Evolutionary conservation across 2,797 vertebrate species (phyloP).

Genomic region (Paratrypauchen microcephalus): DNA sequence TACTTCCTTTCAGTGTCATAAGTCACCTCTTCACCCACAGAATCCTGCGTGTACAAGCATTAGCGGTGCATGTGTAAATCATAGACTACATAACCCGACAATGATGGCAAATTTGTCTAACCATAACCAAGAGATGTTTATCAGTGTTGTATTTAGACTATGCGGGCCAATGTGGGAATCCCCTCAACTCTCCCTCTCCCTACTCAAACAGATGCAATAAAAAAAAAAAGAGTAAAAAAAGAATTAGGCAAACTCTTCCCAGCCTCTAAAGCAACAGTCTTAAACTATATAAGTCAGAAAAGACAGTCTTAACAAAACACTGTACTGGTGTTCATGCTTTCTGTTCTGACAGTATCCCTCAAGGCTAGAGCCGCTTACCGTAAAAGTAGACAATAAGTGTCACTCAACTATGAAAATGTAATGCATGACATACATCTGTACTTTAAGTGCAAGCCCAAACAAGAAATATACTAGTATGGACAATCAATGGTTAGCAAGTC

Average conservation of each 20-base stretch:
- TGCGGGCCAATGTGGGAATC: constrained; percentile 45
- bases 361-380: not conserved
- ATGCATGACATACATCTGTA: constrained; percentile 29
- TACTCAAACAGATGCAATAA: constrained; percentile 17
- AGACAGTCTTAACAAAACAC: constrained; percentile 21
- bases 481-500: constrained; percentile 12
- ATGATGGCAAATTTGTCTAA: constrained; percentile 11
- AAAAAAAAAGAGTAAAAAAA: constrained; percentile 16
- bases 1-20: constrained; percentile 21
- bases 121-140: constrained; percentile 25
- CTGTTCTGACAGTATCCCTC: constrained; percentile 25
- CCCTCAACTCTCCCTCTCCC: constrained; percentile 25
- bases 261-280: constrained; percentile 41
- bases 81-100: not conserved
- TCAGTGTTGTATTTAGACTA: constrained; percentile 22
- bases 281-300: constrained; percentile 41
- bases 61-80: constrained; percentile 31
- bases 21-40: constrained; percentile 27
- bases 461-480: constrained; percentile 21
- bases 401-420: constrained; percentile 22
- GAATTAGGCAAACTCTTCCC: constrained; percentile 32
- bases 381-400: not conserved
- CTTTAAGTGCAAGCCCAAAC: constrained; percentile 57
- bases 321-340: constrained; percentile 23
- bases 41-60: not conserved